Conservation (phyloP, 2,888 invertebrate genomes). For the Calliphora vomitoria region DNA sequence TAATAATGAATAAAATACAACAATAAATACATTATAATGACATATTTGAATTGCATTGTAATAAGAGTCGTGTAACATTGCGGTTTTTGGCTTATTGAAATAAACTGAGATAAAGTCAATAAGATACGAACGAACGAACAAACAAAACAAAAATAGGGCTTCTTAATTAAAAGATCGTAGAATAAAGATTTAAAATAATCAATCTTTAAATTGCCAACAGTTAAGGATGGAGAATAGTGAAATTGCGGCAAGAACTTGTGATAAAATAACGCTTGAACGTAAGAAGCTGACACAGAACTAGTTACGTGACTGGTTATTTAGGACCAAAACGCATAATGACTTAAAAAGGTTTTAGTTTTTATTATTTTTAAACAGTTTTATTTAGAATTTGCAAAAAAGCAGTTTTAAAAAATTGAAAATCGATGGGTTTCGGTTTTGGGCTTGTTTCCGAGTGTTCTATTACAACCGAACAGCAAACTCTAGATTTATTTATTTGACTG, state of each 20-base stretch:
- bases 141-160: constrained; percentile 65
- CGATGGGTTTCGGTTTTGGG: no score
- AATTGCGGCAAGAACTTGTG: background rate
- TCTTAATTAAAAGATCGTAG: constrained; percentile 68
- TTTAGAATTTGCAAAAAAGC: no score
- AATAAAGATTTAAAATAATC: constrained; percentile 40
- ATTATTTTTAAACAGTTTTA: no score
- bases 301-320: no score
- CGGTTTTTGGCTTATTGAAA: constrained; percentile 58
- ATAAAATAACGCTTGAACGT: no score
- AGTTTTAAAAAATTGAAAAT: no score
- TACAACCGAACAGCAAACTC: no score
- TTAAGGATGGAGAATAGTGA: background rate
- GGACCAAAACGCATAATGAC: no score
- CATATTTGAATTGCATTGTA: constrained; percentile 65
- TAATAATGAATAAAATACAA: constrained; percentile 34
- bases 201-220: constrained; percentile 15
- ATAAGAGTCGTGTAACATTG: constrained; percentile 69
- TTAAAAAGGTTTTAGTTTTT: no score
- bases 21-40: constrained; percentile 51
- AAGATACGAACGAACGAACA: background rate
- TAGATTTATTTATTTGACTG: no score
- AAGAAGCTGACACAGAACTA: no score
- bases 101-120: constrained; percentile 28
- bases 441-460: no score